These are phyloP conservation scores for Caenorhabditis japonica DNA, from an alignment of 2,888 invertebrate genomes.

Conservation along the genomic window DNA sequence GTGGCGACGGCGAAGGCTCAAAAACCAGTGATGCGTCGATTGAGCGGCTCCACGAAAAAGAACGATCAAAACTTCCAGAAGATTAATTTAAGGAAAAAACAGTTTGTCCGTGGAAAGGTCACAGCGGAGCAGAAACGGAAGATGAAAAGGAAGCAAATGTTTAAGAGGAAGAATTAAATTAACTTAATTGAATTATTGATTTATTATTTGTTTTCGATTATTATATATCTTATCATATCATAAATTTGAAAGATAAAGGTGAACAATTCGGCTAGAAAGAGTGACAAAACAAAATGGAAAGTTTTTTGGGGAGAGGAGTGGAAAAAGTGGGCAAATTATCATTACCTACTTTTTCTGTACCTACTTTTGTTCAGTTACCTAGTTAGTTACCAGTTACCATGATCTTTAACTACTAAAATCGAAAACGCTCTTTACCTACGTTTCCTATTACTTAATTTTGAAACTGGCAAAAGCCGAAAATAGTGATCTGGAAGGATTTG, in stretches of 20 bases:
- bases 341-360: too few species aligned
- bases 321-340: neutral
- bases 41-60: conserved; percentile 12
- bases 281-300: conserved; percentile 8
- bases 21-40: conserved; percentile 38
- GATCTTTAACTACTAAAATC: too few species aligned
- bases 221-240: too few species aligned
- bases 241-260: conserved; percentile 16
- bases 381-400: too few species aligned
- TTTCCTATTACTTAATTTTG: too few species aligned
- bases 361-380: too few species aligned
- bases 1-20: conserved; percentile 27
- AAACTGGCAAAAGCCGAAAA: too few species aligned
- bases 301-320: conserved; percentile 8
- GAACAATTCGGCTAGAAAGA: conserved; percentile 35
- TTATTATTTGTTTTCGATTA: conserved; percentile 44
- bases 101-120: conserved; percentile 62
- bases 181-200: conserved; percentile 7
- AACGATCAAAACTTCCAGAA: conserved; percentile 61
- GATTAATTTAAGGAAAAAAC: conserved; percentile 65
- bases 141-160: conserved; percentile 60
- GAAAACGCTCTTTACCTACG: too few species aligned
- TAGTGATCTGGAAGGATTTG: too few species aligned
- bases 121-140: conserved; percentile 63
- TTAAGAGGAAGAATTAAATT: conserved; percentile 41